phyloP scores from a whole-genome alignment of 2,888 invertebrate genomes.

The Bursaphelenchus okinawaensis region DNA sequence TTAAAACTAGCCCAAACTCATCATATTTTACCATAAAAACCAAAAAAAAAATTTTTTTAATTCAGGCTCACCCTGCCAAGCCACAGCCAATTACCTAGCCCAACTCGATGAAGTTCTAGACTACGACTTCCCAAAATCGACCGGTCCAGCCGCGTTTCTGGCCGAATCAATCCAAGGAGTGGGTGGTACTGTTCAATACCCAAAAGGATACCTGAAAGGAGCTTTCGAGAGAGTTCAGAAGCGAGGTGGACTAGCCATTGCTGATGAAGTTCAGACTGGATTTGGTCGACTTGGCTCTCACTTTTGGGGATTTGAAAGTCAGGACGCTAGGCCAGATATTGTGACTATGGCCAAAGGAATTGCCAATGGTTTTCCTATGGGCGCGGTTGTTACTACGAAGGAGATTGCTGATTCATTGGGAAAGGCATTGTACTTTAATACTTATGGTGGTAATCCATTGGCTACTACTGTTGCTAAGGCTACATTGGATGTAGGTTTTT shows the following conservation, averaged over 20 bases:
- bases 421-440: constrained; percentile 81
- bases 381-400: constrained; percentile 84
- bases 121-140: constrained; percentile 68
- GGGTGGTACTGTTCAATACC: constrained; percentile 85
- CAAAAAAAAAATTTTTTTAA: constrained; percentile 24
- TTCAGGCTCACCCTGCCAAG: constrained; percentile 67
- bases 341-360: constrained; percentile 83
- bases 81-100: constrained; percentile 73
- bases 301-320: constrained; percentile 91
- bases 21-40: too few relatives aligned
- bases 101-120: constrained; percentile 74
- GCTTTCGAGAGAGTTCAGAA: constrained; percentile 73
- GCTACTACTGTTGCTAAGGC: constrained; percentile 80
- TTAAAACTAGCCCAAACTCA: neutral
- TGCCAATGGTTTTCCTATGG: constrained; percentile 78
- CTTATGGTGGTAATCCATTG: constrained; percentile 89
- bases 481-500: constrained; percentile 75
- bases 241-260: constrained; percentile 79
- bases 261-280: constrained; percentile 92
- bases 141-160: constrained; percentile 77
- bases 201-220: constrained; percentile 71
- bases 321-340: constrained; percentile 81
- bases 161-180: constrained; percentile 92
- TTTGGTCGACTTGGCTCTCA: constrained; percentile 88
- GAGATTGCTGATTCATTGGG: constrained; percentile 76